A percentile compares a stretch with the other conserved stretches of the same genome.
phyloP scores from a whole-genome alignment of 1,140 invertebrate species.

The Heliconius hermathena region DNA sequence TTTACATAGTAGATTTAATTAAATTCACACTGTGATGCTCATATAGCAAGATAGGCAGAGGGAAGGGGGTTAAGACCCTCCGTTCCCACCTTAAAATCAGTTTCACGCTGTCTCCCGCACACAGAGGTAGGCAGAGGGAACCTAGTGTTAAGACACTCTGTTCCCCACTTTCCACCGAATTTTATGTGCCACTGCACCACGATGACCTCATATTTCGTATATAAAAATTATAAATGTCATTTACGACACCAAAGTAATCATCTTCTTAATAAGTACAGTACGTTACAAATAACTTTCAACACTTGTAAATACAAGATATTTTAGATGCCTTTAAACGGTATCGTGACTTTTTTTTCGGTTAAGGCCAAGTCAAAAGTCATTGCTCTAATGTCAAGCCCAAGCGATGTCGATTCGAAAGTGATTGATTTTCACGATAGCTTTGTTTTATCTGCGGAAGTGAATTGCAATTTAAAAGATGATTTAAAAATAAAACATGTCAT shows the following conservation, averaged over 20 bases:
- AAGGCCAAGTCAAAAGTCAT: conserved; percentile 36
- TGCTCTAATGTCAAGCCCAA: conserved; percentile 47
- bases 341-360: conserved; percentile 16
- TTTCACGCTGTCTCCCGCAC: no score
- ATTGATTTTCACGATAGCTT: conserved; percentile 48
- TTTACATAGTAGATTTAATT: no score
- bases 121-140: no score
- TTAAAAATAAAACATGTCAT: conserved; percentile 2
- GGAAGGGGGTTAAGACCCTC: no score
- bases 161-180: no score
- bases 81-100: no score
- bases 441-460: neutral
- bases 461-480: neutral
- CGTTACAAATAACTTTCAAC: neutral
- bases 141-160: no score
- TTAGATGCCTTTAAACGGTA: neutral
- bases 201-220: neutral
- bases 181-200: no score
- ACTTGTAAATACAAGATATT: neutral
- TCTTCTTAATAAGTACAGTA: neutral
- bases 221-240: neutral
- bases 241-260: no score
- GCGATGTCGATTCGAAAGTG: conserved; percentile 55
- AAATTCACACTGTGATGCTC: no score
- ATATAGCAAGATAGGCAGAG: no score